Conservation (phyloP, 2,888 invertebrate species). For the Sthenelais limicola region DNA sequence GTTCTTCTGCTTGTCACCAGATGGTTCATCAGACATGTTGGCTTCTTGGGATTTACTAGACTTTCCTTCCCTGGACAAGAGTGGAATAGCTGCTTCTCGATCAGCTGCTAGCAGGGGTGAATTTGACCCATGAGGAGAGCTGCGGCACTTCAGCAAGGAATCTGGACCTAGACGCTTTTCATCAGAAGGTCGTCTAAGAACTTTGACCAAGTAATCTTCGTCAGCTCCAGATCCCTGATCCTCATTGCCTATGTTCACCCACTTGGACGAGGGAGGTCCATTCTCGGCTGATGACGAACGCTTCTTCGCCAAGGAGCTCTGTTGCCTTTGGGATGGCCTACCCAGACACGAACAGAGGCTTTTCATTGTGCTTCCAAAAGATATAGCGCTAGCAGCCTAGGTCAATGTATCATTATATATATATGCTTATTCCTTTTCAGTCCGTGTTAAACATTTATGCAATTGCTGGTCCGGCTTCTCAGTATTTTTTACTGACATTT, state of each 20-base stretch:
- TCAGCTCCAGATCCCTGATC: not conserved
- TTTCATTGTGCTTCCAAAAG: too few species aligned
- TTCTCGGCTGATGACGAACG: too few species aligned
- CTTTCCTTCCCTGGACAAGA: too few species aligned
- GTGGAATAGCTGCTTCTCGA: constrained; percentile 12
- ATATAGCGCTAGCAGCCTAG: too few species aligned
- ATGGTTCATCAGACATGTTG: too few species aligned
- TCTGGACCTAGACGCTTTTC: not conserved
- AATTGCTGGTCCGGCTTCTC: too few species aligned
- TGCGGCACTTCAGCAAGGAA: not conserved
- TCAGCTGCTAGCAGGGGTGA: constrained; percentile 14
- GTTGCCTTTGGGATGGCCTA: not conserved
- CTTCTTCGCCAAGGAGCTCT: constrained; percentile 1
- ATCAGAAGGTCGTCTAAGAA: not conserved
- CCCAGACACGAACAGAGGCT: constrained; percentile 31
- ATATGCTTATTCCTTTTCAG: too few species aligned
- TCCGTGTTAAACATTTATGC: too few species aligned
- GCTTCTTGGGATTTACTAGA: too few species aligned
- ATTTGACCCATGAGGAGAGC: not conserved
- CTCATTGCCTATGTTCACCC: not conserved
- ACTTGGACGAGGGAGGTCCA: not conserved
- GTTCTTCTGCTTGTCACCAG: too few species aligned
- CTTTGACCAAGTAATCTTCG: constrained; percentile 17
- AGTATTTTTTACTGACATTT: too few species aligned
- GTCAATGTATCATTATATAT: too few species aligned